Evolutionary conservation across 2,888 invertebrate species (phyloP).

Genomic region (Ormyrus rosae): DNA sequence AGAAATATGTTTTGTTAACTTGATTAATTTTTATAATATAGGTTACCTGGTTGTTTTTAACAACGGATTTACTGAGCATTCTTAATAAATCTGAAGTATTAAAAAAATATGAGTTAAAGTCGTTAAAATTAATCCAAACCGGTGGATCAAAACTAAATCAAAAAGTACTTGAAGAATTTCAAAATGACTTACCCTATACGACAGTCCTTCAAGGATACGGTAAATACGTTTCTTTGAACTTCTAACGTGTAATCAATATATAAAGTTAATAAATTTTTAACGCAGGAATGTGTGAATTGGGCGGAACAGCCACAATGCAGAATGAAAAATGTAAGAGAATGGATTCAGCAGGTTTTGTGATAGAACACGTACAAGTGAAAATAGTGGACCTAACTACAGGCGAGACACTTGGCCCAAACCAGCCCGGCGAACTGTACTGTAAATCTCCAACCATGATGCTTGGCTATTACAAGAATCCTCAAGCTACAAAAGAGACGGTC

Average conservation of each 20-base stretch:
- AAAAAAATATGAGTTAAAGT: slow-evolving; percentile 60
- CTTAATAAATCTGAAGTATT: slow-evolving; percentile 60
- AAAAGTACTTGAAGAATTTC: slow-evolving; percentile 58
- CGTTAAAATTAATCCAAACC: slow-evolving; percentile 59
- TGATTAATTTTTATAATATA: slow-evolving; percentile 33
- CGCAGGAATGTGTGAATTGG: slow-evolving; percentile 67
- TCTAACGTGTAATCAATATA: no score
- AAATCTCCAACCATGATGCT: slow-evolving; percentile 72
- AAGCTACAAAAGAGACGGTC: slow-evolving; percentile 77
- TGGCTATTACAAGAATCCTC: slow-evolving; percentile 78
- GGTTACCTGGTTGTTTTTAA: slow-evolving; percentile 63
- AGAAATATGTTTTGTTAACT: background rate
- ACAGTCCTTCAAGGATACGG: slow-evolving; percentile 62
- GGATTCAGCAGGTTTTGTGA: slow-evolving; percentile 64
- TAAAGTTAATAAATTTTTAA: background rate
- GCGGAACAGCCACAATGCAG: slow-evolving; percentile 58
- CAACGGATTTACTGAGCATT: slow-evolving; percentile 61
- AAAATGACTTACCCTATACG: slow-evolving; percentile 57
- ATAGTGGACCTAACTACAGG: slow-evolving; percentile 61
- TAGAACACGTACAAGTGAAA: slow-evolving; percentile 61
- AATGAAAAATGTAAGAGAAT: slow-evolving; percentile 39
- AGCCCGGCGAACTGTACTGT: slow-evolving; percentile 61
- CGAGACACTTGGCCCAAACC: slow-evolving; percentile 61
- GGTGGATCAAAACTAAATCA: slow-evolving; percentile 63
- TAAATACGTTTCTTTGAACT: slow-evolving; percentile 36